These are phyloP conservation scores for Oligia strigilis DNA, from an alignment of 2,888 invertebrate genomes.

Conservation along the genomic window DNA sequence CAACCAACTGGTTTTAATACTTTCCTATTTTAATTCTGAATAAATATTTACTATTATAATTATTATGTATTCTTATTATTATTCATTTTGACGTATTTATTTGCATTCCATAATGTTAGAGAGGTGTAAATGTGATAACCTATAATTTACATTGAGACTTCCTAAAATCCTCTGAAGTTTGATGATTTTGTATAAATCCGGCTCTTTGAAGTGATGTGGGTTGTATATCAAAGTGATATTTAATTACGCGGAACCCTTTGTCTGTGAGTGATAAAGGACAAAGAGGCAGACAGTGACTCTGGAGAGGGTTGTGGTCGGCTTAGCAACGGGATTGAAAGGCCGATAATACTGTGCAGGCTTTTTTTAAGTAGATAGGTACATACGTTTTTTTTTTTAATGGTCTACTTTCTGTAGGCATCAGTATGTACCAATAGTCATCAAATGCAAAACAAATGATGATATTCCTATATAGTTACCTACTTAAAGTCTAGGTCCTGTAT, in stretches of 20 bases:
- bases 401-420: background rate
- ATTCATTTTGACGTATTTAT: no score
- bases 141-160: constrained; percentile 5
- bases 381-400: no score
- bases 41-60: background rate
- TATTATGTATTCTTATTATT: background rate
- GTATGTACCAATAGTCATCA: background rate
- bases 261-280: constrained; percentile 48
- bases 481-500: background rate
- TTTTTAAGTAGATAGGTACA: no score
- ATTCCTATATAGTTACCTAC: background rate
- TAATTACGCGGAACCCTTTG: constrained; percentile 59
- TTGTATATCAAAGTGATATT: constrained; percentile 60
- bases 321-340: constrained; percentile 37
- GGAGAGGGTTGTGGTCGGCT: constrained; percentile 41
- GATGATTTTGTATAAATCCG: constrained; percentile 26
- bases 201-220: constrained; percentile 42
- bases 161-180: constrained; percentile 10
- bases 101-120: no score
- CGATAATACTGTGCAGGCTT: background rate
- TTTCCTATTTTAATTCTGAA: background rate
- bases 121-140: background rate
- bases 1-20: background rate
- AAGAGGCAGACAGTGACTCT: constrained; percentile 46
- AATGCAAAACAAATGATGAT: background rate